These are phyloP conservation scores for Teleopsis dalmanni DNA, from an alignment of 1,140 invertebrate species.

Conservation along the genomic window DNA sequence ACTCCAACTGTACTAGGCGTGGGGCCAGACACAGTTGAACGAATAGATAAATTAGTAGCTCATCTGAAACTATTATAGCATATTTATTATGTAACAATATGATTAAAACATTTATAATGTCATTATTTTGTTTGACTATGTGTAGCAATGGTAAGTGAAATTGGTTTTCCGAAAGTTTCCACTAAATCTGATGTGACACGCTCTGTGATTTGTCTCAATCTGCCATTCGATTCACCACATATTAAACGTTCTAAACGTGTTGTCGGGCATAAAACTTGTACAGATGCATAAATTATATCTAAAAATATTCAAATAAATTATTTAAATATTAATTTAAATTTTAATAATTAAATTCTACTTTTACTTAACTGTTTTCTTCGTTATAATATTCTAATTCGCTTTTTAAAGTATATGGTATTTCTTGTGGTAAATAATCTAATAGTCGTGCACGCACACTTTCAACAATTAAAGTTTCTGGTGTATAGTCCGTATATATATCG, in stretches of 20 bases:
- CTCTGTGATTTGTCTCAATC: slow-evolving; percentile 58
- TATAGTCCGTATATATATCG: slow-evolving; percentile 62
- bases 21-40: slow-evolving; percentile 58
- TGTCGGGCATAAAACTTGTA: slow-evolving; percentile 56
- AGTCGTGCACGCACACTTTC: slow-evolving; percentile 69
- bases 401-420: slow-evolving; percentile 72
- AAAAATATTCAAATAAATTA: slow-evolving; percentile 13
- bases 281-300: slow-evolving; percentile 54
- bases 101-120: not conserved
- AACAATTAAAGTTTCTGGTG: slow-evolving; percentile 58
- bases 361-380: slow-evolving; percentile 35
- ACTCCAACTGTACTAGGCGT: slow-evolving; percentile 70
- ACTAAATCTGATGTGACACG: slow-evolving; percentile 45
- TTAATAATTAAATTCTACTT: not conserved
- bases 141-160: slow-evolving; percentile 41
- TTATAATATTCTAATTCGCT: slow-evolving; percentile 62
- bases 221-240: slow-evolving; percentile 57
- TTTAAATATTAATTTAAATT: not conserved
- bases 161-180: slow-evolving; percentile 40
- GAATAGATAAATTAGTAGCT: slow-evolving; percentile 61
- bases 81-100: slow-evolving; percentile 1
- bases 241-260: slow-evolving; percentile 55
- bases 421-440: slow-evolving; percentile 68
- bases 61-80: slow-evolving; percentile 60
- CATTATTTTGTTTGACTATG: not conserved